A percentile compares a stretch with the other conserved stretches of the same genome.
These are phyloP conservation scores for Hemicrepidius hirtus DNA, from an alignment of 2,888 invertebrate genomes.

Conservation along the genomic window DNA sequence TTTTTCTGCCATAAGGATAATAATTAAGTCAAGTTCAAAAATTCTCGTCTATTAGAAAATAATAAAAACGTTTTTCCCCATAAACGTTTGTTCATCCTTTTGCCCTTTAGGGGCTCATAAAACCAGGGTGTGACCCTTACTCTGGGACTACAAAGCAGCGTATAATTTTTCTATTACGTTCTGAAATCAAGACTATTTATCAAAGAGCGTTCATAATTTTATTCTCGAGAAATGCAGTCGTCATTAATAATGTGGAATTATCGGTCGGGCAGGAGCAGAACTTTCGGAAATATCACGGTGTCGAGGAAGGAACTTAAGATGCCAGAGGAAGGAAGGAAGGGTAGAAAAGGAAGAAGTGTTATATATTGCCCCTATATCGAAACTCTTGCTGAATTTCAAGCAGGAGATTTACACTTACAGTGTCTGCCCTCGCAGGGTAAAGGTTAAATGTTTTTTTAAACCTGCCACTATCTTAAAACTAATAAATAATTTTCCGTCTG, in stretches of 20 bases:
- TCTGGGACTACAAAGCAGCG: slow-evolving; percentile 18
- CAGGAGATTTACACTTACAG: slow-evolving; percentile 54
- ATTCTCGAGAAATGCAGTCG: slow-evolving; percentile 44
- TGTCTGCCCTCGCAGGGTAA: slow-evolving; percentile 28
- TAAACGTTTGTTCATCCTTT: neutral
- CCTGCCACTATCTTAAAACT: neutral
- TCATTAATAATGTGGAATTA: slow-evolving; percentile 63
- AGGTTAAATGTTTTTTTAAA: slow-evolving; percentile 38
- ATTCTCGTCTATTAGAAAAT: neutral
- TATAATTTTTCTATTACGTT: slow-evolving; percentile 48
- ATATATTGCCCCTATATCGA: slow-evolving; percentile 61
- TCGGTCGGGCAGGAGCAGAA: slow-evolving; percentile 50
- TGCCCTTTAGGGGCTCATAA: neutral
- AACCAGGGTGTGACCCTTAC: slow-evolving; percentile 11
- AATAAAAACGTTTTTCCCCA: neutral
- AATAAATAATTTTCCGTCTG: neutral
- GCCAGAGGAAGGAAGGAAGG: slow-evolving; percentile 50
- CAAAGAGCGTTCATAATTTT: slow-evolving; percentile 57
- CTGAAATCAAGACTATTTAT: slow-evolving; percentile 53
- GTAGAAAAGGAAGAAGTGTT: slow-evolving; percentile 54
- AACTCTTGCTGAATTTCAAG: slow-evolving; percentile 62
- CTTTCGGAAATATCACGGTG: slow-evolving; percentile 51
- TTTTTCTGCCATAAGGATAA: neutral
- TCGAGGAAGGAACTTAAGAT: slow-evolving; percentile 53
- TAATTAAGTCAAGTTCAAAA: neutral